Percentiles rank a stretch among this genome's conserved stretches.
Evolutionary conservation across 2,797 vertebrate species (phyloP).

Genomic region (Acanthurus tractus): DNA sequence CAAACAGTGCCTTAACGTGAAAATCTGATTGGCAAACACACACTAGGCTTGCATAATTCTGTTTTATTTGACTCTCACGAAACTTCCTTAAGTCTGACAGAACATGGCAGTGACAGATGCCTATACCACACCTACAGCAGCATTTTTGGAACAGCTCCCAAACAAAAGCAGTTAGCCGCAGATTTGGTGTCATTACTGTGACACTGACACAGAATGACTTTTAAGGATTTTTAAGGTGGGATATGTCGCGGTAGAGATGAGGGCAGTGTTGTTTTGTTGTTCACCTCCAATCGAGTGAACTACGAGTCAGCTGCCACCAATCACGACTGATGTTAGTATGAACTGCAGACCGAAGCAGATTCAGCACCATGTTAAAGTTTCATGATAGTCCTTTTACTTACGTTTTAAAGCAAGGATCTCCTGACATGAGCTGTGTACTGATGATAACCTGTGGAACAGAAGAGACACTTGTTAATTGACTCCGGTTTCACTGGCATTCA

Average conservation of each 20-base stretch:
- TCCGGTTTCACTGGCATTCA: background rate
- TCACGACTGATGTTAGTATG: background rate
- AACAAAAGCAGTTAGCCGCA: constrained; percentile 3
- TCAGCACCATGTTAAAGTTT: background rate
- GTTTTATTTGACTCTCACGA: constrained; percentile 15
- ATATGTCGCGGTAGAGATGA: no score
- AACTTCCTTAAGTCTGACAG: background rate
- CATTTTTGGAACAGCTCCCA: constrained; percentile 5
- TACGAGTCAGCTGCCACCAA: background rate
- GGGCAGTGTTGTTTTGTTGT: no score
- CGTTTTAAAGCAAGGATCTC: constrained; percentile 99
- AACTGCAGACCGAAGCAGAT: background rate
- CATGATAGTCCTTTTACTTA: constrained; percentile 79
- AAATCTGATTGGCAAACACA: background rate
- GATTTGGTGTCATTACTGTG: background rate
- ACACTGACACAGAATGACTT: no score
- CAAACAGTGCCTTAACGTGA: constrained; percentile 4
- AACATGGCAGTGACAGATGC: constrained; percentile 5
- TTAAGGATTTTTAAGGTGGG: no score
- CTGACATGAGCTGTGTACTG: constrained; percentile 97
- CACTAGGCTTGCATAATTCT: constrained; percentile 3
- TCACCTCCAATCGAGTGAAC: background rate
- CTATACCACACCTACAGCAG: background rate
- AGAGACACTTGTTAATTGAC: background rate
- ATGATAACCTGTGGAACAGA: constrained; percentile 90